A percentile compares a stretch with the other conserved stretches of the same genome.
phyloP scores from a whole-genome alignment of 2,113 vertebrate genomes.

The Onychostoma macrolepis region DNA sequence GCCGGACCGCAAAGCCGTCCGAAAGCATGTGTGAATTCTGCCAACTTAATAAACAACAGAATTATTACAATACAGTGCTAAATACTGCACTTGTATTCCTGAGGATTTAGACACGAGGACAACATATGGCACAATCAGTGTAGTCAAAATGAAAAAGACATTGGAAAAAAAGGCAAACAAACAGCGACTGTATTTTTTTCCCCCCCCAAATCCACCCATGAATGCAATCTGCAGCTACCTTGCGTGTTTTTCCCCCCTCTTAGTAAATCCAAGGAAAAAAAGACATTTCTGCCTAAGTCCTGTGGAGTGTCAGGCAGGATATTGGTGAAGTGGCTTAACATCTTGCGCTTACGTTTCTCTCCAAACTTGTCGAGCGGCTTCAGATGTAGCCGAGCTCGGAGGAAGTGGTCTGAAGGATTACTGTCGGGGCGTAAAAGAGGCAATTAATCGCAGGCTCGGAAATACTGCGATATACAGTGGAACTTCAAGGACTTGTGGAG shows the following conservation, averaged over 20 bases:
- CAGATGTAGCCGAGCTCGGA: constrained; percentile 61
- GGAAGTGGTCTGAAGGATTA: constrained; percentile 77
- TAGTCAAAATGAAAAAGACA: constrained; percentile 13
- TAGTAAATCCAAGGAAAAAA: constrained; percentile 35
- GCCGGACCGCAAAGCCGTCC: constrained; percentile 37
- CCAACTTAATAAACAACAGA: constrained; percentile 67
- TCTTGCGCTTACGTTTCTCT: constrained; percentile 44
- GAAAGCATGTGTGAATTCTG: constrained; percentile 57
- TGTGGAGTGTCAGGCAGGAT: constrained; percentile 51
- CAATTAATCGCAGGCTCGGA: constrained; percentile 76
- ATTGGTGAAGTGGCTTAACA: constrained; percentile 56
- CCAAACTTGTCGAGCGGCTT: constrained; percentile 49
- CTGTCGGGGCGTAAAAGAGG: constrained; percentile 72
- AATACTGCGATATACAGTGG: constrained; percentile 66
- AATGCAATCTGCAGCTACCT: constrained; percentile 48
- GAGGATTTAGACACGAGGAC: constrained; percentile 69
- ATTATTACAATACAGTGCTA: constrained; percentile 67
- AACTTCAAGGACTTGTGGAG: constrained; percentile 71
- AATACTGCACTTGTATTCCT: constrained; percentile 56
- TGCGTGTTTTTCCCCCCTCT: not conserved
- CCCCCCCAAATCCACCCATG: constrained; percentile 64
- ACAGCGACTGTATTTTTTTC: constrained; percentile 57
- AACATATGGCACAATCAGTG: constrained; percentile 68
- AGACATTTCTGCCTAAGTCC: constrained; percentile 24
- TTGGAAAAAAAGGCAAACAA: constrained; percentile 56